Evolutionary conservation across 2,888 invertebrate genomes (phyloP), one percentile per base, ranked within the genome.

Genomic region (Lottia gigantea): DNA sequence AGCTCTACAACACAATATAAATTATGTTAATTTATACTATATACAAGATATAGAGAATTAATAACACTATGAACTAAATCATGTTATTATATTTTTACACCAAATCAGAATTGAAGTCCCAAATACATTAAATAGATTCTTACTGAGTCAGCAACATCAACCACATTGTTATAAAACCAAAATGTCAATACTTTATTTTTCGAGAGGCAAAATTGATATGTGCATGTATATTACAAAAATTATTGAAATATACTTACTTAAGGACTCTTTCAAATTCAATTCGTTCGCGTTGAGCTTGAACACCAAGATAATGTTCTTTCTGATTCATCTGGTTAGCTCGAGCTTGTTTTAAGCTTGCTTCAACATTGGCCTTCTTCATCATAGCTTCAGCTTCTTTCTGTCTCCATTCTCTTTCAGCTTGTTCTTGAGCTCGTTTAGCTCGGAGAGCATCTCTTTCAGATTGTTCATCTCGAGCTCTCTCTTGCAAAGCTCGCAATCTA

Each of bases 321-420:
- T 88, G 86, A 46, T 83, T 77, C 84, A 85, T 86, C 79, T 89
- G 89, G 62, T 82, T 78, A 61, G 83, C 78, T 45, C 89, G 77
- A 2, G 89, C 88, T 16, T 81, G 75, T 66, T 84, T 85, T 74
- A 89, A 76, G 83, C 85, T 86, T 8, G 77, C 80, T 71, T 88
- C 87, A 16, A 80, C 84, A 71, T 85, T 83, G 4, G 84, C 81
- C 76, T 88, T 88, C 82, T 87, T 87, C 46, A 68, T 68, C 0
- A 82, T 80, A 67, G 85, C 87, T 46, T 80, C 81, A 0, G 85
- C 84, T 78, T 89, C 88, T 75, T 88, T 88, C 71, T 80, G 78
- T 16, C 89, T 79, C 89, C 89, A 89, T 69, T 89, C 87, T n/a
- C 87, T 80, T 76, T 89, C 89, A 4, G 86, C 82, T 74, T 87